Base-by-base conservation (phyloP, 2,797 vertebrate genomes). In the Psittacula derbiana region DNA sequence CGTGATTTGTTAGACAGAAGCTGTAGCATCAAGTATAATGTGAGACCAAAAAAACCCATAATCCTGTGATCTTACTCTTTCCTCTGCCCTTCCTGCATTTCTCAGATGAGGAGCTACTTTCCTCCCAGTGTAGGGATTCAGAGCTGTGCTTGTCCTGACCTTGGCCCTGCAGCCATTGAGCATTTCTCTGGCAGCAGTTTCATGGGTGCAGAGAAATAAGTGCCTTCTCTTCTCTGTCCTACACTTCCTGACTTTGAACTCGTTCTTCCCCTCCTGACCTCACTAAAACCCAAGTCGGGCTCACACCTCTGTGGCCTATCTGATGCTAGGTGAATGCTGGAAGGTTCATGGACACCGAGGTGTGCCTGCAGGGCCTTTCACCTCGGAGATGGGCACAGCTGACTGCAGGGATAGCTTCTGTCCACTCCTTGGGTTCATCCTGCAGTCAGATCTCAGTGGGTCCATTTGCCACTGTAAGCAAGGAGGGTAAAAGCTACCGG, bases 161-260 rank as follows among this genome's bases (percentile, higher is more conserved):
- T 50, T 28, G 41, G 76, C 61, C 27, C 86, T 66, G 49, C 73
- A 84, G 62, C 79, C 65, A 8, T 0, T 3, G 62, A 65, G 33
- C 3, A 3, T 15, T 52, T 57, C 38, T 49, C 53, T 79, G 64
- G 47, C 16, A 78, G 71, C 21, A 4, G 44, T 61, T 86, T 74
- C 18, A 21, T 8, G 65, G 72, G 52, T 81, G 74, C 60, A 71
- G 71, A 71, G 57, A 84, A 81, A 33, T 52, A 92, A 91, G 96
- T 96, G 96, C 96, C 96, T 96, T 95, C 75, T 71, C 62, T 66
- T 57, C 76, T 91, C 44, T 4, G 2, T 52, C 78, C n/a, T 83
- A 10, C 1, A 4, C 5, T 57, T 82, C 55, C 80, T 73, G 44
- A n/a, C 69, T 81, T 60, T 25, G 23, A 69, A 53, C 21, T 70